Base-by-base conservation (phyloP, 2,113 vertebrate genomes). In the Coryphaenoides rupestris region DNA sequence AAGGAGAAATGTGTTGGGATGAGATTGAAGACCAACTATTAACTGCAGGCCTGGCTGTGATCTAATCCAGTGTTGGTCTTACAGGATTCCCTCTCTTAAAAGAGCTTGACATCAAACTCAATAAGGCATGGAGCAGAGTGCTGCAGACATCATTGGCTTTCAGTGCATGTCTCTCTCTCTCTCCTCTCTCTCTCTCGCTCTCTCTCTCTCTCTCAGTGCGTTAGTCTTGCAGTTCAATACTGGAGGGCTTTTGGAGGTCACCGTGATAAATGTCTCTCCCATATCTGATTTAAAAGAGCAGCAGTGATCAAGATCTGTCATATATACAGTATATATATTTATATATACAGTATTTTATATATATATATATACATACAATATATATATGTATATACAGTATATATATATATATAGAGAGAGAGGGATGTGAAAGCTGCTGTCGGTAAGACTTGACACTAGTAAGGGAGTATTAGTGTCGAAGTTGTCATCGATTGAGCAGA, bases 61-160 rank as follows among this genome's bases (percentile, higher is more conserved):
- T 86, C 69, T 87, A 86, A 89, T 88, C 83, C 79, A 78, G 61
- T 84, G 85, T 85, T 88, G 87, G 83, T 88, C 65, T 86, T 81
- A 73, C 80, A 89, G 69, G 76, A 77, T 76, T 74, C 83, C 65
- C 66, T 26, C 69, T 80, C 74, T 84, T 40, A 76, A 77, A 77
- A 84, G 82, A 82, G 68, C 79, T 77, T 84, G 79, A 86, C 80
- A 84, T 84, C 79, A 77, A 85, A 86, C 86, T 85, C 81, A 87
- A 86, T 88, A 88, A 81, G 70, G 74, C 61, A 84, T 60, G 40
- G 77, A 61, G 66, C 55, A 73, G 69, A 66, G 65, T 77, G 70
- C 70, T 56, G 55, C 56, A 46, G 62, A 77, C 72, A 78, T 80
- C 77, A 76, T 69, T 76, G 78, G 72, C 69, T 87, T 79, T 76